These are phyloP conservation scores for Sternarchorhynchus goeldii DNA, from an alignment of 2,797 vertebrate species.

Conservation along the genomic window DNA sequence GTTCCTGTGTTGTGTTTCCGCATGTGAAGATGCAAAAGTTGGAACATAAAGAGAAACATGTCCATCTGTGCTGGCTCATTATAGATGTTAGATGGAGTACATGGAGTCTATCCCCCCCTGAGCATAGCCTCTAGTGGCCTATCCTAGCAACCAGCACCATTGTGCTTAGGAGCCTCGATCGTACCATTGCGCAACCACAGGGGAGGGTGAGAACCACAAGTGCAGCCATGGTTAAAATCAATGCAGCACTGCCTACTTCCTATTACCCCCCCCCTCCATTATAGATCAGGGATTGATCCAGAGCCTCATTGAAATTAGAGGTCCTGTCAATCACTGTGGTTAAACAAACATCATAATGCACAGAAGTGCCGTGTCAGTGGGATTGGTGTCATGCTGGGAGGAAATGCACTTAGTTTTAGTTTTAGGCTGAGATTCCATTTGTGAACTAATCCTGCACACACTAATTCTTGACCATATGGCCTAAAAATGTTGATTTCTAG, in stretches of 20 bases:
- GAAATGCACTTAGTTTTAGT: neutral
- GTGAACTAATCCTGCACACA: too few species aligned
- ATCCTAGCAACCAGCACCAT: conserved; percentile 24
- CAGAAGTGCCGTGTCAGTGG: neutral
- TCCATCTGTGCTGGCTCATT: conserved; percentile 73
- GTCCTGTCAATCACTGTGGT: conserved; percentile 28
- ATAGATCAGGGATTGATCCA: conserved; percentile 37
- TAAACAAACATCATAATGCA: conserved; percentile 17
- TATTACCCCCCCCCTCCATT: conserved; percentile 20
- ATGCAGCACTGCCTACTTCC: conserved; percentile 26
- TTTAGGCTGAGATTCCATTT: too few species aligned
- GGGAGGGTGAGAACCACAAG: conserved; percentile 15
- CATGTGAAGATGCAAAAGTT: conserved; percentile 1
- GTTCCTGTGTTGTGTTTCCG: conserved; percentile 22
- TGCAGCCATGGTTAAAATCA: conserved; percentile 34
- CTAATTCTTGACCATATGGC: too few species aligned
- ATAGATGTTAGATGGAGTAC: conserved; percentile 67
- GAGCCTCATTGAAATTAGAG: conserved; percentile 9
- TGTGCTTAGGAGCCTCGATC: conserved; percentile 12
- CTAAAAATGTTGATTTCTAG: too few species aligned
- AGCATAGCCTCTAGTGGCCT: conserved; percentile 22
- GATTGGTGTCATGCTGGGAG: neutral
- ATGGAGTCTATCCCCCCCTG: conserved; percentile 52
- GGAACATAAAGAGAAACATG: conserved; percentile 34
- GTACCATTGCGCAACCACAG: neutral